Conservation (phyloP, 2,113 vertebrate genomes). For the Indicator maculatus region DNA sequence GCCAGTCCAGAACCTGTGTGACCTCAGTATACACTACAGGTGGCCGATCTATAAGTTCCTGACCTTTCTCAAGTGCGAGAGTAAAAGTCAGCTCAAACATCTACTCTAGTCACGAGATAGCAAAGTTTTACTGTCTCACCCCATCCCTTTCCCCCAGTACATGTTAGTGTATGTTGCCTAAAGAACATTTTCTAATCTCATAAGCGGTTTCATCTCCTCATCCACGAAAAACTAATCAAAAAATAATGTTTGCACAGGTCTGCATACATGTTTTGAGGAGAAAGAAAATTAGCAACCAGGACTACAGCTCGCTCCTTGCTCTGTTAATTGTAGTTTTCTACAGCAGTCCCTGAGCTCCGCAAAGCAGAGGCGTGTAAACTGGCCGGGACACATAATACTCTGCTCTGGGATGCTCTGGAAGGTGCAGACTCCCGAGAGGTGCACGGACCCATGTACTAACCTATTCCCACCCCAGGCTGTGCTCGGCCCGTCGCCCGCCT, state of each 20-base stretch:
- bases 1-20: background rate
- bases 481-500: background rate
- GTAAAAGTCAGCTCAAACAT: background rate
- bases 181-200: background rate
- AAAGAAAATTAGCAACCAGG: background rate
- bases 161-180: background rate
- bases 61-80: background rate
- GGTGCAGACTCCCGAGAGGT: background rate
- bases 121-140: background rate
- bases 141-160: background rate
- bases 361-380: background rate
- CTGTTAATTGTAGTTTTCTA: accelerated
- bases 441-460: background rate
- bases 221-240: background rate
- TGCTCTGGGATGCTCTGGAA: background rate
- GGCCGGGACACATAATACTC: background rate
- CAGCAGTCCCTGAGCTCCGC: background rate
- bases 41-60: background rate
- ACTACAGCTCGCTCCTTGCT: accelerated
- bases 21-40: background rate
- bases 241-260: background rate
- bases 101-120: background rate
- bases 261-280: background rate
- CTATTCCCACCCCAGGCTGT: background rate
- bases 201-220: background rate